Evolutionary conservation across 2,888 invertebrate genomes (phyloP).

Genomic region (Norana najaformis): DNA sequence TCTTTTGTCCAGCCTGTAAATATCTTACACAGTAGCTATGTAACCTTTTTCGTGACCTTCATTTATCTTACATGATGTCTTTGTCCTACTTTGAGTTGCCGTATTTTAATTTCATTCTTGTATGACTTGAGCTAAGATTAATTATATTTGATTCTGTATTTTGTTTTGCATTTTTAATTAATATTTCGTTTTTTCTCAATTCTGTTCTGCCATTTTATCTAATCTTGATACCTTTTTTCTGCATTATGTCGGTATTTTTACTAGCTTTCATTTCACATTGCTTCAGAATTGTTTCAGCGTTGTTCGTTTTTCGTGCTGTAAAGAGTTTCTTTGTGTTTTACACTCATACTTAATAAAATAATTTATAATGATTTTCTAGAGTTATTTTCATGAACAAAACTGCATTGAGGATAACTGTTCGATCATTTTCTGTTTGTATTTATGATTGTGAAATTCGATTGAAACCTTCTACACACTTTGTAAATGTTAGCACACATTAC

Average conservation of each 20-base stretch:
- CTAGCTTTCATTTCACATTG: neutral
- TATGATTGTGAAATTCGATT: neutral
- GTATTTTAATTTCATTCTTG: neutral
- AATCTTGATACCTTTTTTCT: neutral
- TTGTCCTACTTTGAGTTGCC: neutral
- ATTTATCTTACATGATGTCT: neutral
- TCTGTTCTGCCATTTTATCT: neutral
- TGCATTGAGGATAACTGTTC: neutral
- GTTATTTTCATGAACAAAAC: neutral
- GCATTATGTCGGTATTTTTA: neutral
- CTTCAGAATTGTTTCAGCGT: neutral
- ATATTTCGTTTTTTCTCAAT: neutral
- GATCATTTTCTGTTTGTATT: neutral
- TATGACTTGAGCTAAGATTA: neutral
- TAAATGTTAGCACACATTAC: neutral
- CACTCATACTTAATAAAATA: neutral
- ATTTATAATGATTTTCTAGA: neutral
- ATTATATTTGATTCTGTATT: neutral
- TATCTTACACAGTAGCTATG: too few species aligned
- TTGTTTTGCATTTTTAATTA: neutral
- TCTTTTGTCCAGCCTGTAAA: too few species aligned
- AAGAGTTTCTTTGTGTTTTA: neutral
- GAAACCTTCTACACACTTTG: neutral
- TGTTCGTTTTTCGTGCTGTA: neutral
- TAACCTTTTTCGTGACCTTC: too few species aligned